Evolutionary conservation across 2,113 vertebrate genomes (phyloP), one percentile per base, ranked within the genome.

Genomic region (Aldabrachelys gigantea): DNA sequence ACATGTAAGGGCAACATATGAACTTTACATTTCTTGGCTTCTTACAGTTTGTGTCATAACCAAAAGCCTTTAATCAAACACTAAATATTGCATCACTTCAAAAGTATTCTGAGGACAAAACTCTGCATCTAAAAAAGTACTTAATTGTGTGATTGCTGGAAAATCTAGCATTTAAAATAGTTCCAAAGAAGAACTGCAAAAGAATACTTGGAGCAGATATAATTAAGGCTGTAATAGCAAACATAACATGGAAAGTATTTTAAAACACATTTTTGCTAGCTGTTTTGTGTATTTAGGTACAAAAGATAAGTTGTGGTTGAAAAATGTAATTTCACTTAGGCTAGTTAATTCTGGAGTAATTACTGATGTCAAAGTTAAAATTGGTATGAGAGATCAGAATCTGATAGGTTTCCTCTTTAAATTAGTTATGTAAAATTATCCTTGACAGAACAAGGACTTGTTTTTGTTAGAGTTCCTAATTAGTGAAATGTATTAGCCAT

Each of bases 51-150:
- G 87, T 79, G 79, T 82, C 52, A 24, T 44, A 57, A 72, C 85
- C 90, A 78, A 95, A 95, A 92, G 91, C 69, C 47, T 82, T 94
- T 89, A 52, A 35, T 62, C 89, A 50, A 50, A 21, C 75, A 81
- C 83, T 69, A 81, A 82, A 62, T 80, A 90, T 35, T 75, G 56
- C 21, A 9, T 89, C 49, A 3, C 76, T 91, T 95, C 47, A 76
- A 52, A 82, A 91, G 21, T 44, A 76, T 76, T 41, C 22, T 24
- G 72, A 76, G 41, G 72, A 44, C 72, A 76, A 44, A 76, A 12
- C 29, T 78, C 24, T 44, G 44, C 72, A 76, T 44, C 41, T 76
- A 76, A 44, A 44, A 44, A 22, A 41, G 41, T 16, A 78, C 24
- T 47, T 47, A 38, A 38, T 72, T 72, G 17, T 38, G 65, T 72